Percentiles rank a stretch among this genome's conserved stretches.
phyloP scores from a whole-genome alignment of 2,113 vertebrate species.

The Semnornis frantzii region DNA sequence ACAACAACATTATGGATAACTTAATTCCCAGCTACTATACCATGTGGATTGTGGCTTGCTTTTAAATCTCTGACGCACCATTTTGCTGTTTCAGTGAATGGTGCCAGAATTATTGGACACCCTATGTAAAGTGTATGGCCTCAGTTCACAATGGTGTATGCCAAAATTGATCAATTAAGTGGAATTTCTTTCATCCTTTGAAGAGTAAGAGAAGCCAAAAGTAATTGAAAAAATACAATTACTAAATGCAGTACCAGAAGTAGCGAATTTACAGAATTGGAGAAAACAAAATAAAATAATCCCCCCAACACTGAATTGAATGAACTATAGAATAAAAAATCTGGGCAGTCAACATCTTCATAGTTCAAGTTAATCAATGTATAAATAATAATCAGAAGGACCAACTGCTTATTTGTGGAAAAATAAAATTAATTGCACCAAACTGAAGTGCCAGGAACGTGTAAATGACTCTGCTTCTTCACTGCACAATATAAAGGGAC shows the following conservation, averaged over 20 bases:
- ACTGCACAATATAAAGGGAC: background rate
- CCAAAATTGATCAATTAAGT: slow-evolving; percentile 7
- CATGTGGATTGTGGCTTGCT: background rate
- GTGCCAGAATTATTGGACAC: background rate
- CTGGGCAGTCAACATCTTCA: background rate
- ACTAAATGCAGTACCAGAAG: background rate
- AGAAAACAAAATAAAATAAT: background rate
- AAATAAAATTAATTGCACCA: background rate
- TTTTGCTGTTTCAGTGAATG: background rate
- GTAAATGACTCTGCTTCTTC: background rate
- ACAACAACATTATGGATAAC: background rate
- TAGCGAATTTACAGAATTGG: background rate
- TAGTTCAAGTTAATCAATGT: background rate
- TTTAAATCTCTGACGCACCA: background rate
- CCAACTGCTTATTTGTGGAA: background rate
- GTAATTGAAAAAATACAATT: background rate
- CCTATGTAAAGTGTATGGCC: background rate
- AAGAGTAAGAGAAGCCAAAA: background rate
- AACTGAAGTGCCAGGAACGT: background rate
- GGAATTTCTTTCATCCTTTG: background rate
- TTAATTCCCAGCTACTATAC: background rate
- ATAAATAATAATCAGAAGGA: background rate
- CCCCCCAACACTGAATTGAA: background rate
- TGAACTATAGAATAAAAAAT: background rate
- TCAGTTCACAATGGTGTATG: background rate